Evolutionary conservation across 1,140 invertebrate genomes (phyloP), one percentile per base, ranked within the genome.

Genomic region (Trachelipus rathkii): DNA sequence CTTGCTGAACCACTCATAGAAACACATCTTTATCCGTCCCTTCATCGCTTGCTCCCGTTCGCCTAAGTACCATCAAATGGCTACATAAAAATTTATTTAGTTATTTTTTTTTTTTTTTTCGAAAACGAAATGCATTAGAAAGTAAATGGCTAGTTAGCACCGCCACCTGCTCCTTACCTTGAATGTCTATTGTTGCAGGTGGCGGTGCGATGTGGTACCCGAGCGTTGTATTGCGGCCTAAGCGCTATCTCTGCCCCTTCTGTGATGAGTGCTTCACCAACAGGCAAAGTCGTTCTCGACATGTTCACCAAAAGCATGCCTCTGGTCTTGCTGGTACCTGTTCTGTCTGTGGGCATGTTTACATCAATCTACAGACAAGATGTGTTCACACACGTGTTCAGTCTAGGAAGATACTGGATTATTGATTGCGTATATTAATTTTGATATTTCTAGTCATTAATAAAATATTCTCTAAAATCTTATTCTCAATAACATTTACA

Each of bases 181-280:
- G 75, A 60, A 19, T 79, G 72, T 79, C 74, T 79, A 71, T 79
- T 79, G 75, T 79, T 79, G 75, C 78, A 79, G 78, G 78, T 74
- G 72, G 71, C 74, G 74, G 74, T 74, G 75, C 44, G 46, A 44
- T 79, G 45, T 79, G 78, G 78, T 79, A 79, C 78, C 78, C 78
- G 19, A 74, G 72, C 66, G 78, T 79, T 13, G 71, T 79, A 72
- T 72, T 79, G 72, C 72, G 78, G n/a, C 78, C 78, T 67, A 79
- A 79, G 78, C 76, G 74, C 67, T 79, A 79, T 75, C 71, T 76
- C 67, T 79, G 78, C 68, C 78, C 78, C 75, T 79, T 79, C 75
- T 79, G 78, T 74, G 78, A 79, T 66, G 76, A 79, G 68, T 77
- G 78, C 75, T 79, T 79, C 75, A 79, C 78, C 78, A 79, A 79